Base-by-base conservation (phyloP, 1,140 invertebrate species). In the Drosophila punjabiensis region DNA sequence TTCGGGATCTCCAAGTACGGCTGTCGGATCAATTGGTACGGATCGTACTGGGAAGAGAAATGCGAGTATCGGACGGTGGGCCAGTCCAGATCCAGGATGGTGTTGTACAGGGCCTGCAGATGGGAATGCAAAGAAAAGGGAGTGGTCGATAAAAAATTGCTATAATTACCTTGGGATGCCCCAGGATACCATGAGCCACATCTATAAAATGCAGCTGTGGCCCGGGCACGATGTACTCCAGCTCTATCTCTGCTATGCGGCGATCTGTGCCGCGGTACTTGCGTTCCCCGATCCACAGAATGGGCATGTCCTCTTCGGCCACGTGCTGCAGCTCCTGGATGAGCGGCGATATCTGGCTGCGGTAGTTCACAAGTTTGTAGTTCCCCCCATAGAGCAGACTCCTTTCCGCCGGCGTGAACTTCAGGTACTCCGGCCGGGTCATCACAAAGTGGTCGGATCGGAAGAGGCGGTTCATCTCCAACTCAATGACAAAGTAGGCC, bases 251-350 rank as follows among this genome's bases (percentile, higher is more conserved):
- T 2, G 32, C 55, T 20, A 93, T 90, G 16, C 91, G 77, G 6
- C 30, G 24, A 61, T 93, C 85, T 8, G 76, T 91, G 18, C 92
- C 92, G 0, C 87, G 87, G 71, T 93, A 93, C 43, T 93, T 93
- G 4, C 87, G 79, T 9, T 93, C 84, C 0, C 92, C 92, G 30
- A 93, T 91, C 92, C 92, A 93, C 56, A 93, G 50, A 24, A 93
- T 83, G 13, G 89, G 87, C 41, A 83, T 37, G 66, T 93, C 83
- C 43, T 89, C 81, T 3, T 76, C 76, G 4, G 55, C 8, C 8
- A 93, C 69, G 61, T 86, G 76, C 20, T 50, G 32, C 14, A 93
- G 43, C 33, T 93, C 92, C 53, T 87, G 80, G 8, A 92, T 80
- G 1, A 93, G 56, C 8, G 92, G 92, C 9, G 92, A 93, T 10